phyloP scores from a whole-genome alignment of 2,888 invertebrate genomes.

The Acanthacorydalis orientalis region DNA sequence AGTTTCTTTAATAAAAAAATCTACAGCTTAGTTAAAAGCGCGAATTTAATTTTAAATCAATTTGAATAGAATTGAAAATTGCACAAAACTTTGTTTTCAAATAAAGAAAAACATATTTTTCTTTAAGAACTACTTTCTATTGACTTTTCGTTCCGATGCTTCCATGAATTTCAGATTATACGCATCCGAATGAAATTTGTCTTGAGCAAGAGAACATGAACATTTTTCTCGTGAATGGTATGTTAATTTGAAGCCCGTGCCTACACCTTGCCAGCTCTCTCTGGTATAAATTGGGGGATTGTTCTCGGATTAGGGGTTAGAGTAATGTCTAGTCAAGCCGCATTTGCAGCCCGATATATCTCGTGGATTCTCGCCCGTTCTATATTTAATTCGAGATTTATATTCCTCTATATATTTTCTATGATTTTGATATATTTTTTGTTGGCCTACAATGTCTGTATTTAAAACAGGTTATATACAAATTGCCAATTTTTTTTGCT shows the following conservation, averaged over 20 bases:
- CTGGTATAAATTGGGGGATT: slow-evolving; percentile 30
- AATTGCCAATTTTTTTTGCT: too few species aligned
- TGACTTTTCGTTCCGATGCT: too few species aligned
- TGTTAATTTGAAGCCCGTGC: background rate
- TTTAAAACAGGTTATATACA: background rate
- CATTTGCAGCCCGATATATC: slow-evolving; percentile 29
- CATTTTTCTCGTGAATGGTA: background rate
- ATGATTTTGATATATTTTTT: background rate
- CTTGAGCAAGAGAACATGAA: too few species aligned
- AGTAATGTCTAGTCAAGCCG: slow-evolving; percentile 28
- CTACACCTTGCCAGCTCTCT: background rate
- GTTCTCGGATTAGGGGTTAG: slow-evolving; percentile 26
- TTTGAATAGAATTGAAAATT: too few species aligned
- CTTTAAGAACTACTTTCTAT: too few species aligned
- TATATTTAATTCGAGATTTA: slow-evolving; percentile 31
- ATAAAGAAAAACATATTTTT: too few species aligned
- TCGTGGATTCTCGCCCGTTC: slow-evolving; percentile 18
- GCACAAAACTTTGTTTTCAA: too few species aligned
- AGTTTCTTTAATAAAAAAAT: too few species aligned
- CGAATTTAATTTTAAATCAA: too few species aligned
- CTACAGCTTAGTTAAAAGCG: too few species aligned
- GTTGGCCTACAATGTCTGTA: background rate
- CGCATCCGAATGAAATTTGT: too few species aligned
- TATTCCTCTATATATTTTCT: slow-evolving; percentile 10
- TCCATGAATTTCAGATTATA: too few species aligned